Evolutionary conservation across 2,888 invertebrate species (phyloP).

Genomic region (Strigamia crassipes): DNA sequence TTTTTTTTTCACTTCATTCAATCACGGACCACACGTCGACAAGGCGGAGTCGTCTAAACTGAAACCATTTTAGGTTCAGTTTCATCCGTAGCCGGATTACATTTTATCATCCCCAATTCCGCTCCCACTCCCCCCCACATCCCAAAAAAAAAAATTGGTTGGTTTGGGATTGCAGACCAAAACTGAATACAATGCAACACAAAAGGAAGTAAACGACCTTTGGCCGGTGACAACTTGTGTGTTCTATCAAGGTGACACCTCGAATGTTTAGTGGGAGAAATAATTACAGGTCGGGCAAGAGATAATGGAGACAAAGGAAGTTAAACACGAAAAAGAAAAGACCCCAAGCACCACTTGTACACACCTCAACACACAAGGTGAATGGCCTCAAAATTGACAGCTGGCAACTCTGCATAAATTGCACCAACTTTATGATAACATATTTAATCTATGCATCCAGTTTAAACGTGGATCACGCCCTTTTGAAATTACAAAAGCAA

Average conservation of each 20-base stretch:
- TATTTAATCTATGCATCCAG: not conserved
- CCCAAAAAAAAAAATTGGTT: not conserved
- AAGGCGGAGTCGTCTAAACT: not conserved
- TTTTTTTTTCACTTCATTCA: slow-evolving; percentile 1
- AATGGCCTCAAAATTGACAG: slow-evolving; percentile 9
- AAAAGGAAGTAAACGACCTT: slow-evolving; percentile 28
- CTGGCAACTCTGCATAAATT: not conserved
- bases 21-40: slow-evolving; percentile 6
- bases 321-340: slow-evolving; percentile 15
- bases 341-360: slow-evolving; percentile 6
- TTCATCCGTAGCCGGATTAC: not conserved
- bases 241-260: slow-evolving; percentile 34
- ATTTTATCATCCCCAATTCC: not conserved
- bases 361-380: not conserved
- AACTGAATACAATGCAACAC: not conserved
- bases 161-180: not conserved
- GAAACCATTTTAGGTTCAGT: not conserved
- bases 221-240: slow-evolving; percentile 11
- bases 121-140: too few species aligned
- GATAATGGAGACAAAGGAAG: slow-evolving; percentile 40
- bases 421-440: not conserved
- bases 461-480: not conserved
- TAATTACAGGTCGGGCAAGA: slow-evolving; percentile 31
- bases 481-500: too few species aligned
- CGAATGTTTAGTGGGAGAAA: slow-evolving; percentile 25